Evolutionary conservation across 2,797 vertebrate genomes (phyloP), one percentile per base, ranked within the genome.

Genomic region (Lepidocolaptes lacrymiger): DNA sequence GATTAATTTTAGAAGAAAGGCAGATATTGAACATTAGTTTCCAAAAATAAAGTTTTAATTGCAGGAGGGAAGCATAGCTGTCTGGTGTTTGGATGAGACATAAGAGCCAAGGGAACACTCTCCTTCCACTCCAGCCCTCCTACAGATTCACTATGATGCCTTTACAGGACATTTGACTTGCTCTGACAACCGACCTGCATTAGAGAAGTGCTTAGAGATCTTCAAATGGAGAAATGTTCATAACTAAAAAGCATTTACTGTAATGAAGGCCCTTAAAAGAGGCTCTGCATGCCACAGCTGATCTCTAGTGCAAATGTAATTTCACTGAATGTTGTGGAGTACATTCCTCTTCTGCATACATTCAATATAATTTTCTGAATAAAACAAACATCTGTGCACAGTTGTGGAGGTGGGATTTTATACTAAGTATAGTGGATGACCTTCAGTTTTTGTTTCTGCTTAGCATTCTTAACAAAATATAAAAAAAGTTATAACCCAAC

Each of bases 321-420:
- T 10, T n/a, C 56, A 44, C 37, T 1, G 6, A 88, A 82, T 79
- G 26, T 41, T 48, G 44, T 34, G 32, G 66, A 52, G 46, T 54
- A 13, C 39, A 43, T 90, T 64, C 34, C 37, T 82, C 46, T 91
- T 74, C 69, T 91, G 79, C 76, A 89, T 69, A 75, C 3, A 0
- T 89, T 69, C 75, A 62, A 0, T 68, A 74, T 48, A 2, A 83
- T 91, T 90, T 91, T 82, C 74, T 44, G 54, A 77, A 34, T 43
- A 87, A 84, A 90, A 88, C 49, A 92, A 96, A 95, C 85, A 95
- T 93, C 90, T 95, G 85, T 78, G 83, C 43, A n/a, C 51, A 78
- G 48, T 37, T 84, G 59, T n/a, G 63, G 48, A 85, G 48, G 41
- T 73, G 71, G 48, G 66, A 61, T 87, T 95, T 90, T 64, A 52